Evolutionary conservation across 2,888 invertebrate species (phyloP).

Genomic region (Caenorhabditis parvicauda): DNA sequence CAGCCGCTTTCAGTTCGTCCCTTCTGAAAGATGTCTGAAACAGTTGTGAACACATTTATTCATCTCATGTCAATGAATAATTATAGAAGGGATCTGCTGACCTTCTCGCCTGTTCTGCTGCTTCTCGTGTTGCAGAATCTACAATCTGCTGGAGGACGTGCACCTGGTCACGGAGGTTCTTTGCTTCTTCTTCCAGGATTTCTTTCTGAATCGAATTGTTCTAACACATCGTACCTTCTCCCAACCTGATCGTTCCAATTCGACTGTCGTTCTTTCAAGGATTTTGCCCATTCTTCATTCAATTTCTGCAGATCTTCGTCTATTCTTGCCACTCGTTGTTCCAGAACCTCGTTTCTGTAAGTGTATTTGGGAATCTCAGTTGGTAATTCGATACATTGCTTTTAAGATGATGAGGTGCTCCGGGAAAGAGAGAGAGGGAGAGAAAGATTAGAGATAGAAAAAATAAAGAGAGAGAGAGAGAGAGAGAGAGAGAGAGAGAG

Average conservation of each 20-base stretch:
- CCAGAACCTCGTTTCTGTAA: constrained; percentile 33
- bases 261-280: constrained; percentile 29
- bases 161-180: constrained; percentile 31
- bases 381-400: no score
- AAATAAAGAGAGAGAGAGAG: no score
- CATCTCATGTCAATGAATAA: no score
- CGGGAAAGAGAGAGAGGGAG: no score
- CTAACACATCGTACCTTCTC: background rate
- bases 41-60: no score
- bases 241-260: constrained; percentile 33
- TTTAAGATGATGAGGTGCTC: no score
- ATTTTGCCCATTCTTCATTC: constrained; percentile 46
- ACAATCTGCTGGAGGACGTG: constrained; percentile 30
- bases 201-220: constrained; percentile 16
- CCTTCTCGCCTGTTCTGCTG: constrained; percentile 44
- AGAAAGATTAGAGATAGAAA: no score
- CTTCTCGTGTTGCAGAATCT: constrained; percentile 40
- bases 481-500: background rate
- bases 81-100: constrained; percentile 32
- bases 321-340: constrained; percentile 34
- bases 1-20: no score
- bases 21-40: no score
- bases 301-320: constrained; percentile 38
- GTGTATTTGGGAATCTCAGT: background rate
- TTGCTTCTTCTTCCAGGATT: constrained; percentile 32